A percentile compares a stretch with the other conserved stretches of the same genome.
These are phyloP conservation scores for Phaedon cochleariae DNA, from an alignment of 2,888 invertebrate genomes.

Conservation along the genomic window DNA sequence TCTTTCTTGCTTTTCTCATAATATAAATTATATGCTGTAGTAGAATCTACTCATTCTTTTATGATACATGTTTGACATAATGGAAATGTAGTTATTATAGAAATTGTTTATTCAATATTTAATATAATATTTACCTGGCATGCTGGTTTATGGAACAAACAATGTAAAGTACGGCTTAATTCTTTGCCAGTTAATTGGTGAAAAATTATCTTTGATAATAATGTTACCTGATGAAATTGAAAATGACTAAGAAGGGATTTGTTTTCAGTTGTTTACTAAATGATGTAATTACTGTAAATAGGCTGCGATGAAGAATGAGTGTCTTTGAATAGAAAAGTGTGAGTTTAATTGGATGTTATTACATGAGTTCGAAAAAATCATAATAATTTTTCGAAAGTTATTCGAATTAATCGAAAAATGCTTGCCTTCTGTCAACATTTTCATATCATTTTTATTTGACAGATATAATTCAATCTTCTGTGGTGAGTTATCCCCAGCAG, in stretches of 20 bases:
- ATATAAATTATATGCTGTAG: not conserved
- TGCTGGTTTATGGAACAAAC: conserved; percentile 38
- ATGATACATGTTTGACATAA: not conserved
- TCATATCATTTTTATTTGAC: too few relatives aligned
- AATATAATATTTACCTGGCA: conserved; percentile 22
- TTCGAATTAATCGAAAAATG: too few relatives aligned
- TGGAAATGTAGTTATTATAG: not conserved
- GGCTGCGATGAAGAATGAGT: conserved; percentile 2
- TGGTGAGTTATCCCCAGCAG: too few relatives aligned
- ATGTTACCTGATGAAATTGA: not conserved
- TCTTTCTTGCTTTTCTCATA: too few relatives aligned
- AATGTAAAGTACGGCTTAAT: conserved; percentile 19
- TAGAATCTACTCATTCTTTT: too few relatives aligned
- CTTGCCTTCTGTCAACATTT: too few relatives aligned
- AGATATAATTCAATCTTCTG: too few relatives aligned
- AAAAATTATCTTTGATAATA: not conserved
- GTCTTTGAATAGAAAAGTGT: not conserved
- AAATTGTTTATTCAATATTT: conserved; percentile 2
- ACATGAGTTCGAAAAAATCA: too few relatives aligned
- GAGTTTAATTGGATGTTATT: too few relatives aligned
- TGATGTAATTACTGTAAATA: conserved; percentile 22
- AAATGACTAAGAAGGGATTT: not conserved
- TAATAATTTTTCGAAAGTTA: too few relatives aligned
- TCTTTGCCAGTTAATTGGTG: conserved; percentile 15
- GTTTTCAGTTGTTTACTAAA: not conserved